Evolutionary conservation across 2,888 invertebrate genomes (phyloP), one percentile per base, ranked within the genome.

Genomic region (Agrotis exclamationis): DNA sequence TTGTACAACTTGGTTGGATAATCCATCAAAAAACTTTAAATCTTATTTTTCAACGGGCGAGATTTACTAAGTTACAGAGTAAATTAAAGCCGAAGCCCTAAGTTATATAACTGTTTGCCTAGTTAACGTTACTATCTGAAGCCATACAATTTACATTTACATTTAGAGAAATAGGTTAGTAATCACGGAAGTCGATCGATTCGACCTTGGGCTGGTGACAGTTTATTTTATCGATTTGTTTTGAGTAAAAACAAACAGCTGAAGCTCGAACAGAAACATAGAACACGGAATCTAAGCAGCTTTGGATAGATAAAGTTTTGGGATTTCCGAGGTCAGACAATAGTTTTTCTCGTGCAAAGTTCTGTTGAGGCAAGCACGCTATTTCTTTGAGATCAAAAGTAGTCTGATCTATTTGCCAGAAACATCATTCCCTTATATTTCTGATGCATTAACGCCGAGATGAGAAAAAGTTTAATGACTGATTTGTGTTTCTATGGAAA

Each of bases 121-220:
- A 45, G 33, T 39, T 14, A n/a, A 13, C 14, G 28, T 58, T 59
- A 45, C 58, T 33, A 44, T 59, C 28, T 28, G 59, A 70, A 70
- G 70, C 70, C 50, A 0, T 60, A 70, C 39, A 51, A 33, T 51
- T 60, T 22, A 70, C 45, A 70, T 33, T 70, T 50, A 50, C 45
- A 70, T 33, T 70, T 50, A 44, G 22, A 70, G 7, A 57, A 50
- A 50, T 70, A 70, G 59, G 28, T 45, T 22, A 33, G 13, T 45
- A 70, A 70, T 70, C 60, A 59, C 45, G 33, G 28, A 47, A 62
- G 22, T 53, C 20, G 51, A 60, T 59, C 18, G 45, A 39, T 53
- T 53, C 3, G 4, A n/a, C 70, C 71, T 70, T 39, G 62, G 62
- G 53, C 24, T n/a, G 33, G n/a, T 24, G 39, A 39, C 56, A 67